Conservation (phyloP, 64 coral and sea anemone genomes). For the Trachythela sp. region DNA sequence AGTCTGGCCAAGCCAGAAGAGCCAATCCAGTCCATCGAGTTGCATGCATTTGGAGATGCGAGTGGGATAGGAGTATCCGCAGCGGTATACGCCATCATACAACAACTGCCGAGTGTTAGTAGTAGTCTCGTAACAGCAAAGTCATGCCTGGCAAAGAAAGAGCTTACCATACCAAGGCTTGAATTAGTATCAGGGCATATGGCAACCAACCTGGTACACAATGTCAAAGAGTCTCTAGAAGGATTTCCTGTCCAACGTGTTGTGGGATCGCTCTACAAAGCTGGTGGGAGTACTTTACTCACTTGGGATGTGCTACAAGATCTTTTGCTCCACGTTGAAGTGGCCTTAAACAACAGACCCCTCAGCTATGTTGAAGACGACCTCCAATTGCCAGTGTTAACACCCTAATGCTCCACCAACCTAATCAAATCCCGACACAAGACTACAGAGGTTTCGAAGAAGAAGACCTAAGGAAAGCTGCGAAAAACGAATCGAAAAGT, state of each 20-base stretch:
- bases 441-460: background rate
- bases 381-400: too few species aligned
- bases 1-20: background rate
- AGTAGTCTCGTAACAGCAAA: background rate
- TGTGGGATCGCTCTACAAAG: background rate
- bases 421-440: background rate
- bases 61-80: background rate
- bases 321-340: too few species aligned
- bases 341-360: too few species aligned
- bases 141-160: background rate
- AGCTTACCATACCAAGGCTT: background rate
- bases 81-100: background rate
- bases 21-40: too few species aligned
- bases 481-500: background rate
- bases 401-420: too few species aligned
- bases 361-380: too few species aligned
- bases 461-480: background rate
- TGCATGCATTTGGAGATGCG: too few species aligned
- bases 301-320: background rate
- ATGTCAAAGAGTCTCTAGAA: background rate
- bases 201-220: background rate
- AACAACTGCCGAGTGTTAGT: background rate
- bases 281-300: background rate
- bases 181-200: background rate
- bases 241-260: background rate